phyloP scores from a whole-genome alignment of 1,140 invertebrate species.

The Monomorium pharaonis region DNA sequence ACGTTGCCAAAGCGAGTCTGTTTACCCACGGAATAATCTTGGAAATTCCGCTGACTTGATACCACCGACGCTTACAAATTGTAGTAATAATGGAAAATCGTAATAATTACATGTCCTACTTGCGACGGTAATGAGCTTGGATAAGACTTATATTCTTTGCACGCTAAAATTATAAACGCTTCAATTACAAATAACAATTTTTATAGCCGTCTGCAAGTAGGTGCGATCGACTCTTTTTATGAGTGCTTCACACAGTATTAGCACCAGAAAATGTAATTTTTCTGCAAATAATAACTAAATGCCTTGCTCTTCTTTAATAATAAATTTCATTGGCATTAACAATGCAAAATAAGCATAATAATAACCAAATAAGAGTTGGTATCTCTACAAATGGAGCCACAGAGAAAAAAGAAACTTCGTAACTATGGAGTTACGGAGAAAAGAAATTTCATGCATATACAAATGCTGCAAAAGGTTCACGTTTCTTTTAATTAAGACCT shows the following conservation, averaged over 20 bases:
- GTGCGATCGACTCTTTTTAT: no score
- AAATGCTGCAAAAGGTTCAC: not conserved
- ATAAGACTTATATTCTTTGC: not conserved
- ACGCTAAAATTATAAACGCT: not conserved
- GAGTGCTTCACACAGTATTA: not conserved
- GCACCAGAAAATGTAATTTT: not conserved
- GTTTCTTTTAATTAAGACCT: constrained; percentile 26
- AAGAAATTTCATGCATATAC: not conserved
- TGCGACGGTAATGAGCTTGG: not conserved
- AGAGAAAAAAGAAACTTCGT: not conserved
- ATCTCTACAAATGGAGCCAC: not conserved
- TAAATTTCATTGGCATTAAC: not conserved
- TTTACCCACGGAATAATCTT: constrained; percentile 46
- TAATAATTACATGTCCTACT: not conserved
- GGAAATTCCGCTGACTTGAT: constrained; percentile 45
- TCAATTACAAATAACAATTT: not conserved
- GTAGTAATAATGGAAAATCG: constrained; percentile 26
- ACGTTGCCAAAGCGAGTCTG: constrained; percentile 40
- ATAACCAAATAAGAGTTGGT: not conserved
- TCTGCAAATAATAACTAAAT: not conserved
- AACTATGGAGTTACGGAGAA: not conserved
- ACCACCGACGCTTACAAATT: constrained; percentile 22
- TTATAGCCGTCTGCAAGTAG: not conserved
- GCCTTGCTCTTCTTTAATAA: not conserved
- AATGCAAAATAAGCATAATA: constrained; percentile 2